Evolutionary conservation across 1,140 invertebrate genomes (phyloP).

Genomic region (Lepeophtheirus salmonis): DNA sequence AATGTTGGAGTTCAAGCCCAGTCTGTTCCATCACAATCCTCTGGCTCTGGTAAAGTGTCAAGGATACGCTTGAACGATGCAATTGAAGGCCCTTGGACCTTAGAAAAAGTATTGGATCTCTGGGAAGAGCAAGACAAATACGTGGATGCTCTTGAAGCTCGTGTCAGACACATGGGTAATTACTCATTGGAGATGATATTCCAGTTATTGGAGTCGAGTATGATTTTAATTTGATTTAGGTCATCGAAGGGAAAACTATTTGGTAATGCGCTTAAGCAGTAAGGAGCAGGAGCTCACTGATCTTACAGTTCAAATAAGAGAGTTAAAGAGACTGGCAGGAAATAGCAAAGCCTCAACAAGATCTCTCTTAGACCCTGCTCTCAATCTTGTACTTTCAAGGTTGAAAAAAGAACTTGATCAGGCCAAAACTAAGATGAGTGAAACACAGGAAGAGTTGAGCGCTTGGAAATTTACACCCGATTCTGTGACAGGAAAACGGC

Average conservation of each 20-base stretch:
- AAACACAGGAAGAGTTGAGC: constrained; percentile 89
- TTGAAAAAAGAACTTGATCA: constrained; percentile 74
- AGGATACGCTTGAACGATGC: background rate
- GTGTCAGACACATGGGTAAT: background rate
- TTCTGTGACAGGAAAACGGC: constrained; percentile 61
- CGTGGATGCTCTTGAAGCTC: background rate
- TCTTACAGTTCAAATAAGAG: constrained; percentile 73
- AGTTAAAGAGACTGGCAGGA: constrained; percentile 59
- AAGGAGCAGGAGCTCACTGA: constrained; percentile 94
- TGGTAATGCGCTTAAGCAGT: constrained; percentile 67
- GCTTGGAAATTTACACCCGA: constrained; percentile 98
- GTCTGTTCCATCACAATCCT: background rate
- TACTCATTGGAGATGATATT: no score
- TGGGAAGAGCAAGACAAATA: background rate
- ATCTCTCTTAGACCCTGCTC: constrained; percentile 76
- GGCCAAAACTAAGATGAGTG: constrained; percentile 73
- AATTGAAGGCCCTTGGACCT: background rate
- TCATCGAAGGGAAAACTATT: constrained; percentile 67
- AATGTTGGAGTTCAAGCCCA: no score
- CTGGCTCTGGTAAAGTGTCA: background rate
- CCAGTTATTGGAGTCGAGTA: background rate
- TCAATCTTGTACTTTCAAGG: constrained; percentile 79
- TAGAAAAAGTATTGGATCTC: background rate
- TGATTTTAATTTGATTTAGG: constrained; percentile 42
- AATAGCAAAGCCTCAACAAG: constrained; percentile 53